Evolutionary conservation across 2,888 invertebrate genomes (phyloP).

Genomic region (Drosophila tanythrix): DNA sequence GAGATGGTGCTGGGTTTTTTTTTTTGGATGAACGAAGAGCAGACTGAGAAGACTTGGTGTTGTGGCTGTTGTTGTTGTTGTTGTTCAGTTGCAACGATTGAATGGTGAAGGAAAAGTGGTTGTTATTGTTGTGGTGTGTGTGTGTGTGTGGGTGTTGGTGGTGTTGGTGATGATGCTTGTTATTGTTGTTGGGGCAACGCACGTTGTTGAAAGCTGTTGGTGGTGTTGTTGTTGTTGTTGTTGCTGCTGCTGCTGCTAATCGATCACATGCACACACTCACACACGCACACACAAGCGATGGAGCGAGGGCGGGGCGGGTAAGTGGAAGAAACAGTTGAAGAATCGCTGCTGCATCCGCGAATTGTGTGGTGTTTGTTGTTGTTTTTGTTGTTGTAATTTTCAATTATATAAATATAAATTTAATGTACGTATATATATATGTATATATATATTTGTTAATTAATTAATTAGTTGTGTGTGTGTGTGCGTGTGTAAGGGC

Average conservation of each 20-base stretch:
- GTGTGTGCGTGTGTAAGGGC: conserved; percentile 5
- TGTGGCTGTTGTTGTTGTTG: conserved; percentile 25
- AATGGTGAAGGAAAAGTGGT: conserved; percentile 24
- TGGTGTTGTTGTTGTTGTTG: conserved; percentile 7
- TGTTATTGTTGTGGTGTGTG: conserved; percentile 13
- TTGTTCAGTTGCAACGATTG: conserved; percentile 30
- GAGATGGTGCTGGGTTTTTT: conserved; percentile 30
- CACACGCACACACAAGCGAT: conserved; percentile 7
- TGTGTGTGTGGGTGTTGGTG: conserved; percentile 8
- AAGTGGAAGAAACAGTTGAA: background rate
- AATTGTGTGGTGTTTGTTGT: background rate
- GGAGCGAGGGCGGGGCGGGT: background rate
- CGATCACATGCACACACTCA: conserved; percentile 7
- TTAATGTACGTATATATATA: background rate
- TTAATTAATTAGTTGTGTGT: conserved; percentile 1
- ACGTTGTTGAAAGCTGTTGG: conserved; percentile 13
- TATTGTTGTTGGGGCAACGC: conserved; percentile 9
- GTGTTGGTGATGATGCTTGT: conserved; percentile 16
- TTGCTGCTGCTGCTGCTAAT: background rate
- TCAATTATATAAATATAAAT: background rate
- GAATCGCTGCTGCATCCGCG: conserved; percentile 21
- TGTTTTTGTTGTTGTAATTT: conserved; percentile 5
- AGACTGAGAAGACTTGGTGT: conserved; percentile 56
- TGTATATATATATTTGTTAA: background rate
- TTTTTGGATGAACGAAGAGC: conserved; percentile 58